phyloP scores from a whole-genome alignment of 2,888 invertebrate genomes.

The Asteroscopus sphinx region DNA sequence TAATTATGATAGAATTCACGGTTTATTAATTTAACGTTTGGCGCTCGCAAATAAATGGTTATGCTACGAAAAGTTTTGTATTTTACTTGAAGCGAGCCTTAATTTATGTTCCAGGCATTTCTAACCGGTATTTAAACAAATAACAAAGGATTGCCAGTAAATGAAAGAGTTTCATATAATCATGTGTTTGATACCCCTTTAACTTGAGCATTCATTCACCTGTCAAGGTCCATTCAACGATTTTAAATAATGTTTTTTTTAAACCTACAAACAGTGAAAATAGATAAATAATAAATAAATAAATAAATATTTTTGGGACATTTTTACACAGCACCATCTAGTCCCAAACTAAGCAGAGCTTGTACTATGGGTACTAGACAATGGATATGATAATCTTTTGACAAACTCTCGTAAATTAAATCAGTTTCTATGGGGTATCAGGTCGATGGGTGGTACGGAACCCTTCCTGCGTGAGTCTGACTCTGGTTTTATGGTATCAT shows the following conservation, averaged over 20 bases:
- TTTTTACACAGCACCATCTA: no score
- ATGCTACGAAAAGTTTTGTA: slow-evolving; percentile 22
- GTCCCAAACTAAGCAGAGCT: no score
- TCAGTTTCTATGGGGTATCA: no score
- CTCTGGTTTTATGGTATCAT: slow-evolving; percentile 17
- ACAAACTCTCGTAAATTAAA: no score
- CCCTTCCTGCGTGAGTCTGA: no score
- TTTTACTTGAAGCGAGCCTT: slow-evolving; percentile 35
- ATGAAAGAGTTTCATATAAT: slow-evolving; percentile 51
- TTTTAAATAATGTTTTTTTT: slow-evolving; percentile 54
- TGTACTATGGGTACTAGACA: no score
- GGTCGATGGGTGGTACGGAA: no score
- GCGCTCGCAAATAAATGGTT: slow-evolving; percentile 32
- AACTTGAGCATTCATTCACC: slow-evolving; percentile 59
- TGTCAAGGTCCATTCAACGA: slow-evolving; percentile 63
- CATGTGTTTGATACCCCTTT: slow-evolving; percentile 58
- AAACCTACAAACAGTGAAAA: slow-evolving; percentile 16
- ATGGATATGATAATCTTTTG: no score
- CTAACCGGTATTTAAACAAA: slow-evolving; percentile 49
- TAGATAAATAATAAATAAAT: slow-evolving; percentile 10
- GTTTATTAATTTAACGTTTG: slow-evolving; percentile 48
- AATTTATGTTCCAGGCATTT: slow-evolving; percentile 31
- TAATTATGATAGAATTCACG: slow-evolving; percentile 30
- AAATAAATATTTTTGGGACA: no score
- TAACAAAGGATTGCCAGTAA: slow-evolving; percentile 40